Evolutionary conservation across 2,888 invertebrate species (phyloP).

Genomic region (Tachina grossa): DNA sequence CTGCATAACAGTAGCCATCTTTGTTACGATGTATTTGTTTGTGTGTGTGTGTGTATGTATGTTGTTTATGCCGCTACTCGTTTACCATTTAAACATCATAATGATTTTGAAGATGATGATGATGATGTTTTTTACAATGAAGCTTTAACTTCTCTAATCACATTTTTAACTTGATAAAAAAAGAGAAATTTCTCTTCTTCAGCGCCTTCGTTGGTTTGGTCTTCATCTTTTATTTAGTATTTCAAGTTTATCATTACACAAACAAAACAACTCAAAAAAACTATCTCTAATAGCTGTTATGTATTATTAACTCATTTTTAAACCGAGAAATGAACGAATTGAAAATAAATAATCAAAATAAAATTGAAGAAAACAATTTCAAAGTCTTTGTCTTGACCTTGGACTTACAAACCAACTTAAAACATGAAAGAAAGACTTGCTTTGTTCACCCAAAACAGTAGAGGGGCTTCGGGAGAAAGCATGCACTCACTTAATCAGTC

Average conservation of each 20-base stretch:
- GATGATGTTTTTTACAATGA: not conserved
- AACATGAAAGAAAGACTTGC: constrained; percentile 68
- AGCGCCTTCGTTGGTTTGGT: not conserved
- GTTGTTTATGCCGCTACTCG: not conserved
- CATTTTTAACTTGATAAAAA: constrained; percentile 40
- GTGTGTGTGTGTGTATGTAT: not conserved
- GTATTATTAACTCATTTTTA: not conserved
- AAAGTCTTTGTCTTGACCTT: constrained; percentile 82
- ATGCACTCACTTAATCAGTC: constrained; percentile 40
- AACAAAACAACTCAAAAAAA: constrained; percentile 15
- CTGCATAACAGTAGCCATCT: constrained; percentile 63
- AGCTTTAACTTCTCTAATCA: constrained; percentile 60
- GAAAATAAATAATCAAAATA: constrained; percentile 54
- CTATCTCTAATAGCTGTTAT: constrained; percentile 32
- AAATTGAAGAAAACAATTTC: constrained; percentile 73
- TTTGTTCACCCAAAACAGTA: constrained; percentile 46
- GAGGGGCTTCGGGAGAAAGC: constrained; percentile 60
- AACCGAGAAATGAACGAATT: constrained; percentile 26
- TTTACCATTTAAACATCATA: constrained; percentile 3
- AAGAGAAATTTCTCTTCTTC: constrained; percentile 59
- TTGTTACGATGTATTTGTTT: constrained; percentile 36
- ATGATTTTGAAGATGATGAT: too few species aligned
- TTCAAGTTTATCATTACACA: constrained; percentile 63
- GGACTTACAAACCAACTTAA: constrained; percentile 76
- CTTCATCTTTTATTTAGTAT: constrained; percentile 18